Conservation (phyloP, 2,113 vertebrate genomes). For the Bufo bufo region DNA sequence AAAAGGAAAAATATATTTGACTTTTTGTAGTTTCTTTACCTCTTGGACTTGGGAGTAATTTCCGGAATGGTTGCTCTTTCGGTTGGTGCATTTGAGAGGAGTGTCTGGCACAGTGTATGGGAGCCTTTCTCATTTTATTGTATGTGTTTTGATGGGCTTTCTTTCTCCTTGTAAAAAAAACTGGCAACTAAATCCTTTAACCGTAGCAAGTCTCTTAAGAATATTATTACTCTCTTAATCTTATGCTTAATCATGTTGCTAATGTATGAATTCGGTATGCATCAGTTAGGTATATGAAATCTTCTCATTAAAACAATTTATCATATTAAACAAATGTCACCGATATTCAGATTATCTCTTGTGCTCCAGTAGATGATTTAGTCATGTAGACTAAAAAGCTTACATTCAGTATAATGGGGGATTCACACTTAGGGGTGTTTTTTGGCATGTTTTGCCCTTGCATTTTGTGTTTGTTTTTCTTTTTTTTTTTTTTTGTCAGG, state of each 20-base stretch:
- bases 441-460: no score
- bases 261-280: conserved; percentile 35
- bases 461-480: no score
- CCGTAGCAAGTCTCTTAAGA: conserved; percentile 12
- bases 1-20: background rate
- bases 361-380: background rate
- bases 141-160: background rate
- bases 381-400: background rate
- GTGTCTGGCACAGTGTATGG: background rate
- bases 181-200: background rate
- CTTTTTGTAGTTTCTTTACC: background rate
- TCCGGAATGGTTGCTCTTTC: background rate
- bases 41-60: background rate
- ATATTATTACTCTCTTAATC: conserved; percentile 18
- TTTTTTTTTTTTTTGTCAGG: no score
- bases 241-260: conserved; percentile 32
- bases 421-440: no score
- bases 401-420: background rate
- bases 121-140: background rate
- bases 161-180: background rate
- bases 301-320: conserved; percentile 36
- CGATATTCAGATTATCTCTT: conserved; percentile 14
- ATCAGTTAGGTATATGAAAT: conserved; percentile 18
- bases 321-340: conserved; percentile 17
- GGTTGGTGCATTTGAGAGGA: background rate